phyloP scores from a whole-genome alignment of 2,888 invertebrate species.

The Chrysolina oricalcia region DNA sequence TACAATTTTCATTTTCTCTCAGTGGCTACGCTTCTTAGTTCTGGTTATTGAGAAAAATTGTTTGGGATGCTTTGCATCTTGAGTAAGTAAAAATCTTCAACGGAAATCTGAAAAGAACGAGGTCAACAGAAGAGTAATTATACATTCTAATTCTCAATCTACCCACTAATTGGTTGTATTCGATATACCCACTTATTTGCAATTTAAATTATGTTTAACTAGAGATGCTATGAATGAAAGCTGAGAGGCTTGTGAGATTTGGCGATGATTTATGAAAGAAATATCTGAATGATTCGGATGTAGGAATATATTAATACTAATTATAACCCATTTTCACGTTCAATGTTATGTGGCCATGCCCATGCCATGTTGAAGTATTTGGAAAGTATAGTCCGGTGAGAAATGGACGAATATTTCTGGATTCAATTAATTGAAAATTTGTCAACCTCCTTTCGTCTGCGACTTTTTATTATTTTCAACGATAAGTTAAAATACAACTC shows the following conservation, averaged over 20 bases:
- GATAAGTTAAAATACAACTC: too few relatives aligned
- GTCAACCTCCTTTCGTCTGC: too few relatives aligned
- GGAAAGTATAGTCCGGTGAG: too few relatives aligned
- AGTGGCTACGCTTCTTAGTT: too few relatives aligned
- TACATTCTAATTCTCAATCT: constrained; percentile 23
- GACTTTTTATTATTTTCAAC: too few relatives aligned
- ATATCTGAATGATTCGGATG: not conserved
- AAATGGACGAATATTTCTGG: too few relatives aligned
- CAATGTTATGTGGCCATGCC: not conserved
- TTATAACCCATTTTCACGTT: not conserved
- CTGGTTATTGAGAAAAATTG: too few relatives aligned
- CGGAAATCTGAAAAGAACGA: not conserved
- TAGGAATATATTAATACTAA: not conserved
- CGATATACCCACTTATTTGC: constrained; percentile 18
- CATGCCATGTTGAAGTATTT: too few relatives aligned
- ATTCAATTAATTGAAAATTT: too few relatives aligned
- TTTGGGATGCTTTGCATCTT: too few relatives aligned
- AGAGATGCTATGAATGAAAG: constrained; percentile 21
- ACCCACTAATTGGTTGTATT: constrained; percentile 16
- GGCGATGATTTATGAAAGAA: constrained; percentile 6
- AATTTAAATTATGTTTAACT: constrained; percentile 17
- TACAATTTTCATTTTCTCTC: too few relatives aligned
- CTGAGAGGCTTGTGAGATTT: not conserved
- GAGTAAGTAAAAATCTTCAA: not conserved
- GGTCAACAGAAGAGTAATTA: constrained; percentile 23